Evolutionary conservation across 1,140 invertebrate species (phyloP).

Genomic region (Trichomalopsis sarcophagae): DNA sequence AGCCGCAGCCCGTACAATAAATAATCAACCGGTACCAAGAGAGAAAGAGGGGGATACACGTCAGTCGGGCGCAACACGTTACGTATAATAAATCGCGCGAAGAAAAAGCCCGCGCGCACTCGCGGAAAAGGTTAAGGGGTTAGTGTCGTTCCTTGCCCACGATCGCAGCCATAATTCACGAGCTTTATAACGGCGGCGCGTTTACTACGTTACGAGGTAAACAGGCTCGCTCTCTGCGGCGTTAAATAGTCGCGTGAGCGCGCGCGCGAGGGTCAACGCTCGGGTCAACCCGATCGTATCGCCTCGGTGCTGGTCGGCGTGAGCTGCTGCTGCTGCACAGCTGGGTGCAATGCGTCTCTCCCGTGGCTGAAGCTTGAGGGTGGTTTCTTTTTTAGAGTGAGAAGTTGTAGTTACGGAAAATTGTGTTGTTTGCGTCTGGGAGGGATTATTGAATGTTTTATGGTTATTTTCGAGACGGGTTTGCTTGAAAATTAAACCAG

Average conservation of each 20-base stretch:
- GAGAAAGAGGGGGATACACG: neutral
- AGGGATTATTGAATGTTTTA: too few species aligned
- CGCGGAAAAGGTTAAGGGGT: neutral
- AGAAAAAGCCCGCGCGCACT: neutral
- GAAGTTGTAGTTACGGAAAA: neutral
- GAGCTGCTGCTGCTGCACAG: neutral
- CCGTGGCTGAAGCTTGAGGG: neutral
- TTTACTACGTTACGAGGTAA: slow-evolving; percentile 50
- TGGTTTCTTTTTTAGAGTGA: neutral
- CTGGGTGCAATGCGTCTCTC: neutral
- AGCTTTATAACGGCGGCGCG: neutral
- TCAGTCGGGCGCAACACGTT: neutral
- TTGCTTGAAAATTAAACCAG: too few species aligned
- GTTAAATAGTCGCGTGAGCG: slow-evolving; percentile 55
- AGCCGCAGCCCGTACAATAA: too few species aligned
- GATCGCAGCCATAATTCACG: slow-evolving; percentile 16
- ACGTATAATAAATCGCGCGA: neutral
- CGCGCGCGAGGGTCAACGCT: slow-evolving; percentile 59
- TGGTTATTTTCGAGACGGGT: too few species aligned
- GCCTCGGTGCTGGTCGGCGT: neutral
- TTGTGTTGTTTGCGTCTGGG: neutral
- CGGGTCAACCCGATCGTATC: slow-evolving; percentile 53
- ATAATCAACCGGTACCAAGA: too few species aligned
- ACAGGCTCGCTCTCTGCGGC: slow-evolving; percentile 51
- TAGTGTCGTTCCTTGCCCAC: neutral